Evolutionary conservation across 2,888 invertebrate genomes (phyloP), one percentile per base, ranked within the genome.

Genomic region (Idaea aversata): DNA sequence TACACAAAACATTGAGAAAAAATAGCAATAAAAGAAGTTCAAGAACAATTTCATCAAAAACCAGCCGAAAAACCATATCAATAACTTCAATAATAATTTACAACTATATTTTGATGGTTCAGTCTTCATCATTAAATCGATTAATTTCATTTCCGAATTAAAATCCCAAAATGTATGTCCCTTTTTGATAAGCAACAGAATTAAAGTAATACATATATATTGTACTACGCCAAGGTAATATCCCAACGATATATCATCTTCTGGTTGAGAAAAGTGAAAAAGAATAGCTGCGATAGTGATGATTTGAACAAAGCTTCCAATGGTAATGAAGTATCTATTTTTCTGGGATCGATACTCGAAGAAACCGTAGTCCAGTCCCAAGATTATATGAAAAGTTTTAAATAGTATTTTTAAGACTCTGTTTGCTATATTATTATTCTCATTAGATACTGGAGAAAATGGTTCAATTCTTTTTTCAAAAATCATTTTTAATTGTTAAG

Each of bases 1-100:
- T 13, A 65, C 34, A 34, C 65, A 65, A 13, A 62, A 10, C 62
- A 13, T 4, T 47, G 47, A 13, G 47, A 47, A 13, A 47, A 13
- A 47, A 47, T 47, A 47, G 47, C 47, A 47, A 7, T 47, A 13
- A 13, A 47, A 4, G 47, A 47, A 47, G 13, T 47, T 10, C 47
- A 47, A 47, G 3, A 47, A 47, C 7, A 7, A 7, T 10, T 47
- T 47, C 7, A 13, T 47, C 5, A 13, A 47, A 47, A 47, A 47
- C 47, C 47, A 47, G 47, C 47, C 5, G 13, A 47, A 47, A 13
- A 47, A 47, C 7, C 47, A 36, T 10, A 47, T 13, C 47, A 47
- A 10, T 10, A 47, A 47, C 13, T 47, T 47, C 47, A 47, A 25
- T 25, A 25, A 25, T 25, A 25, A 47, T 47, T 47, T 47, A 47